These are phyloP conservation scores for Conomelus anceps DNA, from an alignment of 2,888 invertebrate species.

Conservation along the genomic window DNA sequence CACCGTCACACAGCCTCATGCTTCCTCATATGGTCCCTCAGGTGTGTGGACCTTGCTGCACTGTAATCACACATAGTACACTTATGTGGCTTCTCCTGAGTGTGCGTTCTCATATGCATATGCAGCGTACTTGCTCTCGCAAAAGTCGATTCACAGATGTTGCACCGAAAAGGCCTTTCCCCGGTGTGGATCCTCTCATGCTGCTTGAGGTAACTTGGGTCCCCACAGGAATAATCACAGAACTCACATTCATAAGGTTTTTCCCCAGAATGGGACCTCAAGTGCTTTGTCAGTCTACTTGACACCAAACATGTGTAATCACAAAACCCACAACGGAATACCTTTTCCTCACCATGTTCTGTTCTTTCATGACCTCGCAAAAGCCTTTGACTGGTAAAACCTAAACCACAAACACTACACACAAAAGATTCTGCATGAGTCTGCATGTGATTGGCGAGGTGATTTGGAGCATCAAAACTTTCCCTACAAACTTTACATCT, in stretches of 20 bases:
- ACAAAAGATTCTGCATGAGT: neutral
- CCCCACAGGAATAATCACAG: constrained; percentile 35
- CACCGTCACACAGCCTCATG: too few relatives aligned
- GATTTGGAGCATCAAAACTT: neutral
- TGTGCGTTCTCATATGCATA: neutral
- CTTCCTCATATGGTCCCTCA: neutral
- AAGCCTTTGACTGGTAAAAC: neutral
- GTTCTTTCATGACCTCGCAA: neutral
- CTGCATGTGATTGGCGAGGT: neutral
- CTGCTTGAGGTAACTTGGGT: neutral
- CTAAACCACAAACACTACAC: neutral
- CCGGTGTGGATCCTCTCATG: neutral
- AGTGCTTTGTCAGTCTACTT: constrained; percentile 37
- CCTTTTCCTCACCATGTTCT: neutral
- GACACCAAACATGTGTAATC: neutral
- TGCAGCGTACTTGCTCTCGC: neutral
- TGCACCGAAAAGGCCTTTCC: neutral
- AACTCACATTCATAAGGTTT: constrained; percentile 46
- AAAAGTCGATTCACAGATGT: neutral
- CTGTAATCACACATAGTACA: neutral
- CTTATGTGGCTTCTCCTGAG: neutral
- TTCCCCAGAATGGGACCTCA: constrained; percentile 48
- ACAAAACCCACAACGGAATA: neutral
- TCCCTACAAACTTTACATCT: neutral
- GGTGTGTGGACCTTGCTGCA: neutral